phyloP scores from a whole-genome alignment of 2,888 invertebrate genomes.

The Philaethria dido region DNA sequence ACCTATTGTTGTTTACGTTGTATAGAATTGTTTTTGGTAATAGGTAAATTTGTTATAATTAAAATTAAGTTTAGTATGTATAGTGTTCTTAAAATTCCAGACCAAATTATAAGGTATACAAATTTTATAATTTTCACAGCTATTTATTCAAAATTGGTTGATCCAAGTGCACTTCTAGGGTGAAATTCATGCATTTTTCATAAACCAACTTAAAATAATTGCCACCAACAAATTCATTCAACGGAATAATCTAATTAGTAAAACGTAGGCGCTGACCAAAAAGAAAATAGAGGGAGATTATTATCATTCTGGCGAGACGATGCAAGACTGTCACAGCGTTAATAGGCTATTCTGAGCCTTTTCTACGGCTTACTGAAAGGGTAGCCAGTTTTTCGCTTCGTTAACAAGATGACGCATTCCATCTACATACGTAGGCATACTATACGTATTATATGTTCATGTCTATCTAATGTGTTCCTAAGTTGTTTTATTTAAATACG shows the following conservation, averaged over 20 bases:
- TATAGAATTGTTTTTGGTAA: too few species aligned
- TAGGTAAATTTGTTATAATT: too few species aligned
- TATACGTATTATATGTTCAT: background rate
- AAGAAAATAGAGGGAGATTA: constrained; percentile 74
- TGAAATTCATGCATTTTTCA: constrained; percentile 20
- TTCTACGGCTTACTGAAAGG: constrained; percentile 73
- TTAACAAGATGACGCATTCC: constrained; percentile 54
- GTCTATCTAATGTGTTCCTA: too few species aligned
- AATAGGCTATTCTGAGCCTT: constrained; percentile 73
- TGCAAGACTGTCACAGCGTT: constrained; percentile 74
- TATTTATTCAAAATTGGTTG: background rate
- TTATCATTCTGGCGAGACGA: constrained; percentile 65
- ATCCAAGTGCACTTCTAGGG: background rate
- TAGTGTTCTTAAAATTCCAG: too few species aligned
- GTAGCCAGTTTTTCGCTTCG: constrained; percentile 75
- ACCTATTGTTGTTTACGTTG: background rate
- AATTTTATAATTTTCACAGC: too few species aligned
- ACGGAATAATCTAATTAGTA: constrained; percentile 69
- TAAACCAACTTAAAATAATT: constrained; percentile 26
- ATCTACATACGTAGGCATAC: background rate
- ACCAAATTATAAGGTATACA: too few species aligned
- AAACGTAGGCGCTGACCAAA: constrained; percentile 54
- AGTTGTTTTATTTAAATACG: too few species aligned
- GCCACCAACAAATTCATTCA: constrained; percentile 29
- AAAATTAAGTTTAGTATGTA: too few species aligned